Base-by-base conservation (phyloP, 2,113 vertebrate genomes). In the Dolichallabes microphthalmus region DNA sequence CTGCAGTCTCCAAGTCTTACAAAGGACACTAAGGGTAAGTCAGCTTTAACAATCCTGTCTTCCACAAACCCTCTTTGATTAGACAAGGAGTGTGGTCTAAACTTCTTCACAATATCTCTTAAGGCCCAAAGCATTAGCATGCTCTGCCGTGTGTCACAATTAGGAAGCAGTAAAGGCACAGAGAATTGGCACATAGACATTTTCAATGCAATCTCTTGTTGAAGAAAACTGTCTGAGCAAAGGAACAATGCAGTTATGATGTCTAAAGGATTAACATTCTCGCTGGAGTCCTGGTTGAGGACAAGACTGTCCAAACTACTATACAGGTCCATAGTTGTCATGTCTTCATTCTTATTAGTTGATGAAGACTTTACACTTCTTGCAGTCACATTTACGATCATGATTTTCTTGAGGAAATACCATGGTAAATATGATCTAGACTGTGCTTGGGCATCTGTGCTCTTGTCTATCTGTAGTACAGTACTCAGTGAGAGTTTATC, bases 131-230 rank as follows among this genome's bases (percentile, higher is more conserved):
- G 88, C 94, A 95, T 93, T 12, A 93, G 87, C 79, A 90, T 94
- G 83, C 89, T 92, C 58, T 90, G 90, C 5, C 91, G 69, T 66
- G 87, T 92, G 45, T 93, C 92, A 77, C 86, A 87, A 52, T 93
- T 91, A 1, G 94, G 95, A 77, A 95, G 89, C 5, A 96, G 89
- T 57, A 96, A 89, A 64, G 95, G 96, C 3, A 96, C 91, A 58
- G 95, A 92, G 87, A 96, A 95, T 88, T 89, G 93, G 71, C 96
- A 96, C 17, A 92, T 90, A 4, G 93, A 93, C 94, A 96, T 95
- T 90, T 95, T 95, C 8, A 91, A 85, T 58, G 94, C 30, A 85
- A 96, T 87, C 80, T 95, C 92, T 52, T 94, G 91, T 14, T 92
- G 94, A 11, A 96, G 82, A 86, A 94, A 93, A 30, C 83, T 88